A percentile compares a stretch with the other conserved stretches of the same genome.
phyloP scores from a whole-genome alignment of 2,113 vertebrate genomes.

The Pterocles gutturalis region DNA sequence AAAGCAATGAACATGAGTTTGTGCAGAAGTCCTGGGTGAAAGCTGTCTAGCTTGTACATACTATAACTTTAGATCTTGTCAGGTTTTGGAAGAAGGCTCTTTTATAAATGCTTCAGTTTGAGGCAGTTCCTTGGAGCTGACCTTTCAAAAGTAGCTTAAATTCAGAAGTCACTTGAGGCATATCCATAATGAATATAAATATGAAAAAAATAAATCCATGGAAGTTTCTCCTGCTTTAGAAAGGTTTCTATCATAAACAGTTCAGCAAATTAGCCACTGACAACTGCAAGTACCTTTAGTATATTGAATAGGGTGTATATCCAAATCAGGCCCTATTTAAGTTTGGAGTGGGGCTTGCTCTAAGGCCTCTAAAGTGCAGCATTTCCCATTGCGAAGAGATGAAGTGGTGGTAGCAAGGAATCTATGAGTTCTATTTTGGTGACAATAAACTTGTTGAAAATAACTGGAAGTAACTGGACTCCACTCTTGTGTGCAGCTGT shows the following conservation, averaged over 20 bases:
- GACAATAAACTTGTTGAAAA: conserved; percentile 6
- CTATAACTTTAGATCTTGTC: background rate
- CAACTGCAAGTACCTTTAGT: background rate
- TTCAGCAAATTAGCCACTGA: background rate
- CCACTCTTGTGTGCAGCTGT: background rate
- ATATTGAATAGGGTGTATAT: background rate
- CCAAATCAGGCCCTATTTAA: background rate
- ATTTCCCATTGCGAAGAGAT: background rate
- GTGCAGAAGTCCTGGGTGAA: background rate
- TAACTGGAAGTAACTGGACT: background rate
- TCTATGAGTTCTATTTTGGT: background rate
- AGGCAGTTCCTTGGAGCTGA: background rate
- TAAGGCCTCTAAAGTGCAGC: background rate
- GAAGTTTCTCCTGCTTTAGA: background rate
- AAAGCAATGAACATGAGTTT: background rate
- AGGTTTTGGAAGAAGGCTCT: background rate
- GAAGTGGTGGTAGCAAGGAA: background rate
- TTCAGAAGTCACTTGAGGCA: background rate
- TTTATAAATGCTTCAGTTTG: background rate
- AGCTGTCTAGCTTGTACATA: background rate
- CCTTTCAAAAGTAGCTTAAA: background rate
- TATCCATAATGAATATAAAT: background rate
- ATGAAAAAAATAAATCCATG: background rate
- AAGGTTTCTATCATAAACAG: background rate
- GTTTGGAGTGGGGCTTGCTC: background rate